These are phyloP conservation scores for Schizaphis graminum DNA, from an alignment of 2,888 invertebrate genomes.

Conservation along the genomic window DNA sequence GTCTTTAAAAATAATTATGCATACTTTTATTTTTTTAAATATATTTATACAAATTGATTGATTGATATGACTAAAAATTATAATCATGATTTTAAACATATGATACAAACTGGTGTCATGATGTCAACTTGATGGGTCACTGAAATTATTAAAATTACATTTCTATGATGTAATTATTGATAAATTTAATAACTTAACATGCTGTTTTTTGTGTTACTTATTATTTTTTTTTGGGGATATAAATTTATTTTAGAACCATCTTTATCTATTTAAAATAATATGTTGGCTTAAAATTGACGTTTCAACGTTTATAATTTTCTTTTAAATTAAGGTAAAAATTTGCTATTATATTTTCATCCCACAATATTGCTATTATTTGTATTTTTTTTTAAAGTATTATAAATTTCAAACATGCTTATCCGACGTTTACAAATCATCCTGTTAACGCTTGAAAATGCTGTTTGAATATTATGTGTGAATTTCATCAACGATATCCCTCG, in stretches of 20 bases:
- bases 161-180: neutral
- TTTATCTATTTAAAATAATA: neutral
- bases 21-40: too few species aligned
- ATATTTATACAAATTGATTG: too few species aligned
- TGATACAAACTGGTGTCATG: too few species aligned
- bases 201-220: neutral
- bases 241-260: neutral
- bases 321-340: neutral
- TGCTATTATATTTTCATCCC: neutral
- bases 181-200: neutral
- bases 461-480: conserved; percentile 36
- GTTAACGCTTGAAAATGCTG: conserved; percentile 5
- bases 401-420: neutral
- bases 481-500: conserved; percentile 36
- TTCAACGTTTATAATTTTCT: neutral
- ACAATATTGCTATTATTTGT: neutral
- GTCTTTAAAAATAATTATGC: too few species aligned
- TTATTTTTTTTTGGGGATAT: neutral
- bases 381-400: neutral
- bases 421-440: conserved; percentile 39
- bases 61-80: too few species aligned
- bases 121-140: too few species aligned
- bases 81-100: too few species aligned
- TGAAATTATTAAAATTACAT: too few species aligned
- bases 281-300: neutral